phyloP scores from a whole-genome alignment of 2,888 invertebrate species.

The Allygus modestus region DNA sequence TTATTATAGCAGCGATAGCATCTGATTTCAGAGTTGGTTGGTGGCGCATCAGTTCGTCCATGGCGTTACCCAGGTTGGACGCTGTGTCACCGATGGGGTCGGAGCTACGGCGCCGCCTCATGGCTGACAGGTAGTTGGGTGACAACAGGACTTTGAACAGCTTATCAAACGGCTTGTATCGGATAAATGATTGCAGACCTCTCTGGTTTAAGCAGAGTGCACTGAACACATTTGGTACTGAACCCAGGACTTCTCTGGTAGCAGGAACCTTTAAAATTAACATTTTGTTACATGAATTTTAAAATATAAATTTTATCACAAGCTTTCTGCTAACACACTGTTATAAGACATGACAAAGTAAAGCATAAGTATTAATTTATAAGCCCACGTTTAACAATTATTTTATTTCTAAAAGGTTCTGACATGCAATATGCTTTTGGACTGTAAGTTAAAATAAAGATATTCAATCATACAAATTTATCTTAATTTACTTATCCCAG shows the following conservation, averaged over 20 bases:
- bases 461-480: too few relatives aligned
- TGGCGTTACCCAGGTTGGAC: constrained; percentile 89
- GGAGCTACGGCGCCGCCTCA: constrained; percentile 88
- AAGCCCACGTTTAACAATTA: too few relatives aligned
- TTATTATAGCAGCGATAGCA: constrained; percentile 89
- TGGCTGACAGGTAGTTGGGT: constrained; percentile 89
- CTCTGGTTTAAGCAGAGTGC: constrained; percentile 90
- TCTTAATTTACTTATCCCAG: too few relatives aligned
- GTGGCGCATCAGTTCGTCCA: constrained; percentile 94
- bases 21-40: constrained; percentile 88
- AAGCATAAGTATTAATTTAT: too few relatives aligned
- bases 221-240: constrained; percentile 91
- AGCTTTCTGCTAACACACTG: too few relatives aligned
- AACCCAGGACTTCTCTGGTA: constrained; percentile 87
- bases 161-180: constrained; percentile 88
- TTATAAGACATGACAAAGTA: too few relatives aligned
- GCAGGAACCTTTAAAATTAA: constrained; percentile 77
- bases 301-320: not conserved
- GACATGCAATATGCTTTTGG: too few relatives aligned
- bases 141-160: constrained; percentile 89
- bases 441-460: too few relatives aligned
- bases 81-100: constrained; percentile 90
- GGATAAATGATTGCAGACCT: constrained; percentile 87
- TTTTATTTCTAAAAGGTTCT: too few relatives aligned
- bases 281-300: not conserved